phyloP scores from a whole-genome alignment of 2,797 vertebrate species.

The Apogon hyalosoma region DNA sequence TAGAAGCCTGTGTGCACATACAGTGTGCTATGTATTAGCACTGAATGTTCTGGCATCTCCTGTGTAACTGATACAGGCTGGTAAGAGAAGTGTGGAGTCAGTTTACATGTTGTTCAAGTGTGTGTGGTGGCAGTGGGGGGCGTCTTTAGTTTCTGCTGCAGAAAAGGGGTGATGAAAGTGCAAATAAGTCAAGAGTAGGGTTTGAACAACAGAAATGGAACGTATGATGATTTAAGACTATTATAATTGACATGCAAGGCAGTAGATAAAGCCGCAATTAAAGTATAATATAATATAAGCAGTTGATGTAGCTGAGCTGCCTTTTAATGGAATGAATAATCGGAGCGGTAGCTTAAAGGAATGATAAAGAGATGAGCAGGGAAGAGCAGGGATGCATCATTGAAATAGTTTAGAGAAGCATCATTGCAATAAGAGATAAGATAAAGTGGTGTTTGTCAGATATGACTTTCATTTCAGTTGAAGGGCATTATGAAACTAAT shows the following conservation, averaged over 20 bases:
- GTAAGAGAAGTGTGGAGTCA: slow-evolving; percentile 52
- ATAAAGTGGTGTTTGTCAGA: slow-evolving; percentile 22
- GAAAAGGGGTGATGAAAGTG: slow-evolving; percentile 12
- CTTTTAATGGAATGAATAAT: slow-evolving; percentile 26
- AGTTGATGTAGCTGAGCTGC: slow-evolving; percentile 1
- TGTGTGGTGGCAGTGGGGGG: slow-evolving; percentile 23
- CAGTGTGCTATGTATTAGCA: slow-evolving; percentile 6
- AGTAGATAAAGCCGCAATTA: neutral
- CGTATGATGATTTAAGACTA: neutral
- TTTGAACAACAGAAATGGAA: neutral
- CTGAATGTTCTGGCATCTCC: slow-evolving; percentile 38
- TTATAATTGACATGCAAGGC: neutral
- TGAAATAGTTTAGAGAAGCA: slow-evolving; percentile 33
- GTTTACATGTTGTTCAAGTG: slow-evolving; percentile 58
- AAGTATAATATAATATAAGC: neutral
- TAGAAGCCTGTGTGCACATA: neutral
- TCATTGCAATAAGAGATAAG: slow-evolving; percentile 37
- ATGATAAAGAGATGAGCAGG: slow-evolving; percentile 3
- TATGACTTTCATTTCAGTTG: slow-evolving; percentile 14
- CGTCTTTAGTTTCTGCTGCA: slow-evolving; percentile 57
- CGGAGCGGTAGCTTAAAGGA: neutral
- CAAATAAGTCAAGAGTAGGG: slow-evolving; percentile 13
- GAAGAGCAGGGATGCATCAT: slow-evolving; percentile 15
- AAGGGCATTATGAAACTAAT: slow-evolving; percentile 2
- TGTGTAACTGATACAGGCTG: slow-evolving; percentile 63